Evolutionary conservation across 2,888 invertebrate genomes (phyloP), one percentile per base, ranked within the genome.

Genomic region (Drosophila pseudotalamancana): DNA sequence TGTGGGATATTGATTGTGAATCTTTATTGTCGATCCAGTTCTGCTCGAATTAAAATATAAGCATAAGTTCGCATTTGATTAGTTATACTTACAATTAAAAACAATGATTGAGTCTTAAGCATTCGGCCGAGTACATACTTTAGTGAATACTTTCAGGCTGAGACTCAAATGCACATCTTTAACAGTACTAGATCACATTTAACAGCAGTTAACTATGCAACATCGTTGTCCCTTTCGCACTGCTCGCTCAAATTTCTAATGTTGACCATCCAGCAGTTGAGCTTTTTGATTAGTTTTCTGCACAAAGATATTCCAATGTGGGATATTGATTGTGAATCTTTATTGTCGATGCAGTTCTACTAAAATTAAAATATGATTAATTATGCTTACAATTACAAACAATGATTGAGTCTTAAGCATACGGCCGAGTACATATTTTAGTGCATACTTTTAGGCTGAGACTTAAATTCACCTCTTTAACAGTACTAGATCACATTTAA

Each of bases 221-320:
- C 0, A 18, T 8, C 8, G n/a, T 6, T n/a, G 3, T 9, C 18
- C 11, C 12, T 18, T 11, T 18, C 16, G 18, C 49, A 12, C 39
- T 1, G 12, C 31, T 50, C 27, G 1, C 8, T n/a, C 31, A 11
- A 6, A 6, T 9, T 42, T 1, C 6, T 8, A 25, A 27, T 32
- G 18, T 12, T 56, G 31, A 16, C 39, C 32, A 57, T 21, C 40
- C 21, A 6, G 8, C 14, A 67, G 56, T 73, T 78, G 78, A 64
- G 71, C 40, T 65, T 71, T 78, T 78, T 76, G 77, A 77, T 77
- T 77, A 78, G 78, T 71, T 78, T 78, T 64, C 43, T 54, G 27
- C 32, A 45, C 50, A 19, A 51, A 43, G n/a, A 34, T 68, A 65
- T 75, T 55, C 45, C 48, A 57, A 45, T 53, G 37, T 53, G 53